phyloP scores from a whole-genome alignment of 2,113 vertebrate species.

The Ptilorrhoa leucosticta region DNA sequence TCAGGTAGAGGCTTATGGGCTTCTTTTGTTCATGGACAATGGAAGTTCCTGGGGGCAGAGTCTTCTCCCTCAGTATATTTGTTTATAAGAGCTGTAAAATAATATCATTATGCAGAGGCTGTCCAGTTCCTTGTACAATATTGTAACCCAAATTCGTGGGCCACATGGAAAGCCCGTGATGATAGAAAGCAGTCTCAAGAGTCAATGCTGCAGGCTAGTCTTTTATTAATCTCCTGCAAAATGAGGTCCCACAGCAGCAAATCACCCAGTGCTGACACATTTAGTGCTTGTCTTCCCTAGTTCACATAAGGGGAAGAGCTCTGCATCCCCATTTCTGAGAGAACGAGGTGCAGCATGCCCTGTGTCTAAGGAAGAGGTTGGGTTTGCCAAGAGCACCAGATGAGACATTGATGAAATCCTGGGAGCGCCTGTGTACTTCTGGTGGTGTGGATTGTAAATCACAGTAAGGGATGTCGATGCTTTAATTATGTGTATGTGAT shows the following conservation, averaged over 20 bases:
- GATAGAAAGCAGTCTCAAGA: slow-evolving; percentile 36
- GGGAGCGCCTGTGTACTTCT: slow-evolving; percentile 62
- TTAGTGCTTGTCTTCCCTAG: slow-evolving; percentile 1
- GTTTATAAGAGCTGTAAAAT: background rate
- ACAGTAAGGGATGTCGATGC: slow-evolving; percentile 63
- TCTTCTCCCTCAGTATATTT: background rate
- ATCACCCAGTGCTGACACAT: slow-evolving; percentile 25
- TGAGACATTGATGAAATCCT: slow-evolving; percentile 69
- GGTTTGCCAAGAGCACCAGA: slow-evolving; percentile 64
- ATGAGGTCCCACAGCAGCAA: slow-evolving; percentile 45
- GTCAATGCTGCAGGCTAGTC: slow-evolving; percentile 44
- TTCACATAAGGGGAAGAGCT: slow-evolving; percentile 12
- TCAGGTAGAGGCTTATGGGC: background rate
- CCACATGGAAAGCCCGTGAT: background rate
- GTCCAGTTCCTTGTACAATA: slow-evolving; percentile 1
- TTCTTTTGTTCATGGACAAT: background rate
- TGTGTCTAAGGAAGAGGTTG: slow-evolving; percentile 19
- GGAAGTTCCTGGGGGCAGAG: background rate
- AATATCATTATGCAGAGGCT: background rate
- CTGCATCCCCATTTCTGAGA: slow-evolving; percentile 7
- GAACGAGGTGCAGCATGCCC: background rate
- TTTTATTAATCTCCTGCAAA: slow-evolving; percentile 59
- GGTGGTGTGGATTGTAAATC: slow-evolving; percentile 66
- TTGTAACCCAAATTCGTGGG: background rate
- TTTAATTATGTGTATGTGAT: slow-evolving; percentile 66